Percentiles rank a stretch among this genome's conserved stretches.
Conservation (phyloP, 2,888 invertebrate species). For the Pocota personata region DNA sequence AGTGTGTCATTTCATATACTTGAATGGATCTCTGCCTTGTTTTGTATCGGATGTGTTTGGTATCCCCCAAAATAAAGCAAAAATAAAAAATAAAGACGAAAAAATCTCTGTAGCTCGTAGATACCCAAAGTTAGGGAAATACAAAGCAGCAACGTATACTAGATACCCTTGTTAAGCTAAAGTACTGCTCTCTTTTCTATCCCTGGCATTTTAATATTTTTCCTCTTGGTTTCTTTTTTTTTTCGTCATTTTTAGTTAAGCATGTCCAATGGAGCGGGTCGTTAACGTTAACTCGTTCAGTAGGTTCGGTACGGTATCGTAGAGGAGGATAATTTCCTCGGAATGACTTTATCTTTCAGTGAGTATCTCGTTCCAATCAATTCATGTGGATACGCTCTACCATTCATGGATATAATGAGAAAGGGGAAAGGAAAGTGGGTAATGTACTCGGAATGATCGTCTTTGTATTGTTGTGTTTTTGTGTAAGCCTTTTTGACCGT, state of each 20-base stretch:
- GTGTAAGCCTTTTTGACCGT: slow-evolving; percentile 21
- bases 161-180: slow-evolving; percentile 61
- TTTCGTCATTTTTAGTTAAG: slow-evolving; percentile 52
- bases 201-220: slow-evolving; percentile 44
- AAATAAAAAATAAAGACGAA: slow-evolving; percentile 26
- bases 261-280: slow-evolving; percentile 63
- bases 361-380: slow-evolving; percentile 61
- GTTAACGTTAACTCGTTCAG: slow-evolving; percentile 68
- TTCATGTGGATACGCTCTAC: slow-evolving; percentile 54
- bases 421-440: background rate
- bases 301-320: slow-evolving; percentile 6
- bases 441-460: slow-evolving; percentile 21
- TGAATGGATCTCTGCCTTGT: slow-evolving; percentile 53
- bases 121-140: slow-evolving; percentile 27
- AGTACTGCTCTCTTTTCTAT: slow-evolving; percentile 45
- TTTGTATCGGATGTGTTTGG: slow-evolving; percentile 41
- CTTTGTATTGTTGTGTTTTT: background rate
- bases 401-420: slow-evolving; percentile 35
- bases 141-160: slow-evolving; percentile 34
- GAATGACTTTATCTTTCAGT: slow-evolving; percentile 66
- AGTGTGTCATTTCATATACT: slow-evolving; percentile 68
- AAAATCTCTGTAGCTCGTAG: slow-evolving; percentile 39
- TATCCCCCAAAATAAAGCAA: background rate
- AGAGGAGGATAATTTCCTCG: slow-evolving; percentile 52
- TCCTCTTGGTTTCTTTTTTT: slow-evolving; percentile 8